phyloP scores from a whole-genome alignment of 2,797 vertebrate species.

The Ctenopoma kingsleyae region DNA sequence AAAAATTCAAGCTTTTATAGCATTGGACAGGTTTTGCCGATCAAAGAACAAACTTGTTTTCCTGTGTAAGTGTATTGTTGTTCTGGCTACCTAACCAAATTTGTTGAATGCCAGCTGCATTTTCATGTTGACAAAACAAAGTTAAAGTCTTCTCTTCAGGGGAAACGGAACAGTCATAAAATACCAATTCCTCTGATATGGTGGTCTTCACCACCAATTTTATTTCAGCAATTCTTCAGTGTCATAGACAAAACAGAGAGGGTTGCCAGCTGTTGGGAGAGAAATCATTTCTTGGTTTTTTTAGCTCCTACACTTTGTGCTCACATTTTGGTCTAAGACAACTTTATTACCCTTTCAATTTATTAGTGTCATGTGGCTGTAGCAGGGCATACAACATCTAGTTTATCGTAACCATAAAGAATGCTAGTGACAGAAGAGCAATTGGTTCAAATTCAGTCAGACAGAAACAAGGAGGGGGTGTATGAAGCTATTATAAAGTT shows the following conservation, averaged over 20 bases:
- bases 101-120: conserved; percentile 69
- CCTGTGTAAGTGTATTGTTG: conserved; percentile 39
- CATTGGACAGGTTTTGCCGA: conserved; percentile 43
- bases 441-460: conserved; percentile 74
- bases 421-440: conserved; percentile 74
- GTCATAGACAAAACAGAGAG: conserved; percentile 35
- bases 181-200: conserved; percentile 46
- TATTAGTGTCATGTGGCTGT: conserved; percentile 65
- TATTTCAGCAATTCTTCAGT: conserved; percentile 62
- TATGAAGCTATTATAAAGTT: conserved; percentile 77
- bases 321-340: conserved; percentile 56
- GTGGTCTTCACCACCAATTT: conserved; percentile 42
- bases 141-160: conserved; percentile 60
- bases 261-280: conserved; percentile 50
- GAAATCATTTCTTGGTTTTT: conserved; percentile 36
- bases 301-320: conserved; percentile 26
- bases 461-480: conserved; percentile 54
- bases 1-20: conserved; percentile 33
- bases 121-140: conserved; percentile 67
- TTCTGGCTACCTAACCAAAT: conserved; percentile 64
- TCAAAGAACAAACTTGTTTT: conserved; percentile 57
- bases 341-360: conserved; percentile 75
- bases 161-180: conserved; percentile 58
- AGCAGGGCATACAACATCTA: conserved; percentile 55
- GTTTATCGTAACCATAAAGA: conserved; percentile 82